Evolutionary conservation across 1,140 invertebrate genomes (phyloP), one percentile per base, ranked within the genome.

Genomic region (Homarus americanus): DNA sequence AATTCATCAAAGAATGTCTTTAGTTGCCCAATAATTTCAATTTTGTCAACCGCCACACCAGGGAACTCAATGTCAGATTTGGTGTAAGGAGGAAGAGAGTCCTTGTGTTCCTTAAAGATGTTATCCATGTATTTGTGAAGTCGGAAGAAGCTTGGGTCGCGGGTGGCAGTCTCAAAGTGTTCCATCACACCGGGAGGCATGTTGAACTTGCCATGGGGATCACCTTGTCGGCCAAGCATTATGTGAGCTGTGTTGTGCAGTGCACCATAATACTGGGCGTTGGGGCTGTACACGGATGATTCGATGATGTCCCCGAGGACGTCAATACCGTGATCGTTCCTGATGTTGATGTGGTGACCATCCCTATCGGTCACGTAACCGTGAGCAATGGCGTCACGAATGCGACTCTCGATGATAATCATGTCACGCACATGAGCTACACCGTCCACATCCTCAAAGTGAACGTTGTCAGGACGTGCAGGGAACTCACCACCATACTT

Each of bases 1-100:
- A 95, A 96, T 49, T 96, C 94, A 78, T 97, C 96, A 94, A 97
- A 97, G 93, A 96, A 97, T 34, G 97, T 97, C 28, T 95, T 94
- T 10, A 97, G 93, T 82, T 96, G 94, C 53, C 96, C 95, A 5
- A 95, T 94, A 12, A 97, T 96, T 34, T 95, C 95, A 28, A 97
- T 95, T 53, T 95, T 95, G 87, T 96, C 94, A 75, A 97, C 96
- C 4, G 94, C 93, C 32, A 97, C 96, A 36, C 95, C 95, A n/a
- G 95, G 95, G 66, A 96, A 94, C n/a, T 94, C 93, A 3, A 97
- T 94, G 66, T 95, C 93, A 10, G 93, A 91, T 5, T 82, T 66
- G 5, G 88, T 93, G 92, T 94, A 94, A 3, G 93, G 92, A 2
- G 91, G 38, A 32, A 94, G 92, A 20, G 92, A 92, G 76, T 94